Conservation (phyloP, 1,140 invertebrate species). For the Popillia japonica region DNA sequence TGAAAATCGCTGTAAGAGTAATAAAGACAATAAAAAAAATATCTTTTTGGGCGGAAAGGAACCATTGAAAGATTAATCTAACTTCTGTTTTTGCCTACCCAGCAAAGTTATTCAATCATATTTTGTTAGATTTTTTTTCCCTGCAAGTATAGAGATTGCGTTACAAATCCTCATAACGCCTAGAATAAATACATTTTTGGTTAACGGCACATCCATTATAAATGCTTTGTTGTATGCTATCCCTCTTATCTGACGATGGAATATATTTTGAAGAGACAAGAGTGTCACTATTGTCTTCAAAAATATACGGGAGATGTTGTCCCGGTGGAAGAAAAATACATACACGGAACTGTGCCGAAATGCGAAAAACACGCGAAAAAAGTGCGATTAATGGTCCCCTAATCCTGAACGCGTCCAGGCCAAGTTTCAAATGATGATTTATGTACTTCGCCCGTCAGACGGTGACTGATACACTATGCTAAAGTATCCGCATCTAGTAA, state of each 20-base stretch:
- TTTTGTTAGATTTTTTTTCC: background rate
- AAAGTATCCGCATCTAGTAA: constrained; percentile 7
- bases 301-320: background rate
- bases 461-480: constrained; percentile 35
- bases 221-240: background rate
- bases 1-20: too few relatives aligned
- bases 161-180: background rate
- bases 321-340: background rate
- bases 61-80: too few relatives aligned
- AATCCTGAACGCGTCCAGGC: constrained; percentile 16
- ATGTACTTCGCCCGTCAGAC: constrained; percentile 32
- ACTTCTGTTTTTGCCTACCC: too few relatives aligned
- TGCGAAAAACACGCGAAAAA: constrained; percentile 20
- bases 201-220: constrained; percentile 1
- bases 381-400: constrained; percentile 30
- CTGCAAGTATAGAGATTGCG: background rate
- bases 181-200: background rate
- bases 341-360: constrained; percentile 8
- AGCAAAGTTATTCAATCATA: too few relatives aligned
- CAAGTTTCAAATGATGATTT: constrained; percentile 34
- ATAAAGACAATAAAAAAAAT: too few relatives aligned
- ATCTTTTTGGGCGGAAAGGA: too few relatives aligned
- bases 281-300: constrained; percentile 1
- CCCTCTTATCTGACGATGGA: background rate
- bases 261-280: constrained; percentile 2